Evolutionary conservation across 1,140 invertebrate species (phyloP), one percentile per base, ranked within the genome.

Genomic region (Gonatopus flavifemur): DNA sequence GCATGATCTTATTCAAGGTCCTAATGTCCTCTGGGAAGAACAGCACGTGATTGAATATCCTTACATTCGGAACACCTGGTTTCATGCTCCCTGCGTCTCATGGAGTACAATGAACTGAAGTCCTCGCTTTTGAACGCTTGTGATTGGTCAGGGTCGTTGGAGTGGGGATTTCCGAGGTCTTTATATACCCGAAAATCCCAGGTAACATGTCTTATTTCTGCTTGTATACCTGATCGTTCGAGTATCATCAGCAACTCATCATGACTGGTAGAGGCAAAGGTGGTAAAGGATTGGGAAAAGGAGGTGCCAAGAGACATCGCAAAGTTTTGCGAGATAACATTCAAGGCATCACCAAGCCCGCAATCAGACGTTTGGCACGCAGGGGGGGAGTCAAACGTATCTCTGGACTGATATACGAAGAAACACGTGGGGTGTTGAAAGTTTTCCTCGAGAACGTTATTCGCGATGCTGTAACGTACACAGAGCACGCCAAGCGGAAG

Each of bases 301-400:
- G 58, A 52, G 58, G 57, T 33, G 59, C 59, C 1, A 61, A 61
- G 41, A 52, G 59, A 15, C 57, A 61, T 13, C 50, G 59, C 12
- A 61, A 61, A 4, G 57, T 61, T 45, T 35, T 61, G 20, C 59
- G 59, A 41, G 59, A 61, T 61, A 61, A 61, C 32, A 61, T 61
- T 41, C 59, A 61, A 12, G 59, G 59, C 24, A 61, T 61, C 18
- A 61, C 57, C 2, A 60, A 60, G 7, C 57, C 58, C 1, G 58
- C 58, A 0, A 60, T 60, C 7, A 57, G 58, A 30, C 58, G 58
- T 45, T 13, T 60, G 9, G 58, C 58, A 1, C 46, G 58, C 19
- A 49, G 58, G 25, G 58, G 59, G 12, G 59, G 59, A 16, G 57
- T 61, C 1, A 61, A 61, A 12, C 59, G 59, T 52, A 61, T 61